These are phyloP conservation scores for Ceratoteleas bidentatus DNA, from an alignment of 1,140 invertebrate species.

Conservation along the genomic window DNA sequence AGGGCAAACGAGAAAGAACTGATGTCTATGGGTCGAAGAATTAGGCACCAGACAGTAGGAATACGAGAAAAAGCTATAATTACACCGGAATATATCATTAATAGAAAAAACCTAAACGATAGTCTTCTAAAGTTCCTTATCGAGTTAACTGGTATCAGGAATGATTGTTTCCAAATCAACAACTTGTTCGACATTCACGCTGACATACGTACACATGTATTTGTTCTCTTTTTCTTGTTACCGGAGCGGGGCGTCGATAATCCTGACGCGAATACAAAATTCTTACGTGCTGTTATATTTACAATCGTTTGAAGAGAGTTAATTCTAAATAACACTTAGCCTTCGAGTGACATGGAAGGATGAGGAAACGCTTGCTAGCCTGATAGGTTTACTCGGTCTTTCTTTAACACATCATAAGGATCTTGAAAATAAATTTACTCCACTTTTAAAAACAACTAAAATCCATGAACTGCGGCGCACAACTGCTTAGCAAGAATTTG, in stretches of 20 bases:
- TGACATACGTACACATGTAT: conserved; percentile 5
- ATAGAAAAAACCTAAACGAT: conserved; percentile 64
- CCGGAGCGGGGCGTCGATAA: conserved; percentile 35
- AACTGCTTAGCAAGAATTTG: too few species aligned
- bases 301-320: conserved; percentile 32
- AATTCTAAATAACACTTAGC: conserved; percentile 48
- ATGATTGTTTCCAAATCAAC: conserved; percentile 67
- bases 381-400: too few species aligned
- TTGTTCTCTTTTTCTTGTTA: conserved; percentile 13
- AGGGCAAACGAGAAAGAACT: conserved; percentile 54
- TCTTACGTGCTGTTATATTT: conserved; percentile 37
- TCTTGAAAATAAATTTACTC: too few species aligned
- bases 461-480: too few species aligned
- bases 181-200: conserved; percentile 31
- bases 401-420: too few species aligned
- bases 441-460: too few species aligned
- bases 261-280: conserved; percentile 32
- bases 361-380: too few species aligned
- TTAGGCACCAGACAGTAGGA: conserved; percentile 67
- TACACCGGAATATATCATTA: conserved; percentile 66
- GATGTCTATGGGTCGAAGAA: conserved; percentile 62
- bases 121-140: conserved; percentile 58
- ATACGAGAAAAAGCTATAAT: conserved; percentile 66
- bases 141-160: conserved; percentile 62
- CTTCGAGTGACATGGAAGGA: neutral